phyloP scores from a whole-genome alignment of 2,113 vertebrate species.

The Aptenodytes patagonicus region DNA sequence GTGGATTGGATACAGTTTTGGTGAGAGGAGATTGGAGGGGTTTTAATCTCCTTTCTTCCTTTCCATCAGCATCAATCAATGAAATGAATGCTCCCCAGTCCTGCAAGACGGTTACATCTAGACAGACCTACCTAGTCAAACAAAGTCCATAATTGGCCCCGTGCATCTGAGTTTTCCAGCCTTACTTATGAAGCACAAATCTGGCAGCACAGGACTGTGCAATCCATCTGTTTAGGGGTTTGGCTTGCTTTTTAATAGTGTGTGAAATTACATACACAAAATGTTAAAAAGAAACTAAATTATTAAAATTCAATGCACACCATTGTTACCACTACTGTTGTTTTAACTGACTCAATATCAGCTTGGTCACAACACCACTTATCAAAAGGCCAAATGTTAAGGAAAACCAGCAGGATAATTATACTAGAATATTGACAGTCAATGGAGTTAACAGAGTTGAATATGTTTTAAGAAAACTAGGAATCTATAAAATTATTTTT shows the following conservation, averaged over 20 bases:
- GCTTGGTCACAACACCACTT: background rate
- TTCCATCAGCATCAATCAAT: background rate
- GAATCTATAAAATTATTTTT: background rate
- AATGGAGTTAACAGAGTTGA: background rate
- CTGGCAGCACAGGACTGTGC: background rate
- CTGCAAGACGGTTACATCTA: background rate
- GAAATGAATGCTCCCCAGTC: background rate
- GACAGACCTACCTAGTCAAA: background rate
- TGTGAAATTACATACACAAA: background rate
- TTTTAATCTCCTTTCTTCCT: background rate
- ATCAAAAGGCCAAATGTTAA: background rate
- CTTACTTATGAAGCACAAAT: background rate
- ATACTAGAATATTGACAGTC: background rate
- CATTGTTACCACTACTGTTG: too few relatives aligned
- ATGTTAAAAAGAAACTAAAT: background rate
- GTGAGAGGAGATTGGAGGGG: background rate
- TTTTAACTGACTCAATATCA: background rate
- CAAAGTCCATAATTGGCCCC: rapidly evolving
- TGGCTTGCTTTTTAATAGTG: background rate
- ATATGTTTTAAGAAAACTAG: background rate
- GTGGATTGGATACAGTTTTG: background rate
- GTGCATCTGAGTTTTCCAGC: background rate
- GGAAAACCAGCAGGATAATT: background rate
- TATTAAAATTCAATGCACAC: background rate
- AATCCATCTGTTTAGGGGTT: background rate